Conservation (phyloP, 2,888 invertebrate genomes). For the Tetheella fluctuosa region DNA sequence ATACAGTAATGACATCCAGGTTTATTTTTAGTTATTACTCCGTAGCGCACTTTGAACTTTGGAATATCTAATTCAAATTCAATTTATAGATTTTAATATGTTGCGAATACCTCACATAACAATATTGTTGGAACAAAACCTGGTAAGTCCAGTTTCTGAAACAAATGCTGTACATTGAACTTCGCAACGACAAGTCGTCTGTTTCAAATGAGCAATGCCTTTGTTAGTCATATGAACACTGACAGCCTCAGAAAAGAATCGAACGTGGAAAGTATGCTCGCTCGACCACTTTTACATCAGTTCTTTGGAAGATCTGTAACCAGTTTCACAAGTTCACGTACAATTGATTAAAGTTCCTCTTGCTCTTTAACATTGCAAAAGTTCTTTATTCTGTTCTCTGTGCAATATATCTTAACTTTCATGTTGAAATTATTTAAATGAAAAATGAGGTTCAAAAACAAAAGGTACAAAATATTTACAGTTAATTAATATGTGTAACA, state of each 20-base stretch:
- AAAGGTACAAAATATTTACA: slow-evolving; percentile 3
- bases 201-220: slow-evolving; percentile 24
- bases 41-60: background rate
- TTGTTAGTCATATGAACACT: slow-evolving; percentile 33
- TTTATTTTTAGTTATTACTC: background rate
- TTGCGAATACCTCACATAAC: background rate
- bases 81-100: background rate
- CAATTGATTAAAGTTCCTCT: slow-evolving; percentile 36
- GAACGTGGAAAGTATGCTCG: slow-evolving; percentile 37
- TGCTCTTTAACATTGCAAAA: background rate
- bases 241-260: slow-evolving; percentile 39
- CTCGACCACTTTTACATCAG: slow-evolving; percentile 47
- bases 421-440: background rate
- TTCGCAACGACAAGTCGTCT: slow-evolving; percentile 20
- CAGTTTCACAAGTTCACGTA: slow-evolving; percentile 36
- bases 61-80: background rate
- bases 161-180: slow-evolving; percentile 18
- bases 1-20: background rate
- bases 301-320: slow-evolving; percentile 47
- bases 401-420: background rate
- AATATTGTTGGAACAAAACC: background rate
- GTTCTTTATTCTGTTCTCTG: background rate
- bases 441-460: background rate
- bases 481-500: background rate
- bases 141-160: background rate